Base-by-base conservation (phyloP, 2,888 invertebrate species). In the Hydrotaea diabolus region DNA sequence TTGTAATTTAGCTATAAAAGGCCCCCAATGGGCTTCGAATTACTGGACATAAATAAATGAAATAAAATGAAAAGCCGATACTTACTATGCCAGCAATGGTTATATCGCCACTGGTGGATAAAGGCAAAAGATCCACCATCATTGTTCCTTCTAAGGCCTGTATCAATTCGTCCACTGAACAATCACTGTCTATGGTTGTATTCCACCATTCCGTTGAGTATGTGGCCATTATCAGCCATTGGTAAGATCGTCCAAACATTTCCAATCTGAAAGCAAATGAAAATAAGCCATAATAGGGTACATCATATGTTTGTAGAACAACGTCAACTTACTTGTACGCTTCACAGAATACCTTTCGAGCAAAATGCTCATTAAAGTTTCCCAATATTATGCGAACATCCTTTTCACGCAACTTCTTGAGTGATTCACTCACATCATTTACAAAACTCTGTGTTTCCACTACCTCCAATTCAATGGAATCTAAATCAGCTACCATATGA, bases 331-430 rank as follows among this genome's bases (percentile, higher is more conserved):
- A 95, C 95, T 94, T 95, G 91, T 95, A 96, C 72, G 97, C 97
- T 90, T 97, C 97, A 91, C 97, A 98, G 91, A 97, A 97, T 86
- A 97, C 96, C 88, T 95, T 94, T 77, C 97, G 93, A 0, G 99
- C 98, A 96, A 98, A 98, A 73, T 95, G 95, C 91, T 98, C 98
- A 92, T 98, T 98, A 92, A 99, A 98, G 93, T 99, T 99, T 2
- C 98, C 98, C 88, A 99, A 93, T 88, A 99, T 98, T 80, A 99
- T 98, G 81, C 99, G 94, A 2, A 98, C 97, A 90, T 99, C 99
- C 89, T 98, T 97, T 87, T 97, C 96, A 88, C 96, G 96, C 0
- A 98, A 94, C 90, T 97, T 97, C 55, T 95, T 94, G 64, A 98
- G 90, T 0, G 97, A 96, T 9, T 95, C 94, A 82, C 94, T 95